Base-by-base conservation (phyloP, 2,888 invertebrate genomes). In the Rotaria socialis region DNA sequence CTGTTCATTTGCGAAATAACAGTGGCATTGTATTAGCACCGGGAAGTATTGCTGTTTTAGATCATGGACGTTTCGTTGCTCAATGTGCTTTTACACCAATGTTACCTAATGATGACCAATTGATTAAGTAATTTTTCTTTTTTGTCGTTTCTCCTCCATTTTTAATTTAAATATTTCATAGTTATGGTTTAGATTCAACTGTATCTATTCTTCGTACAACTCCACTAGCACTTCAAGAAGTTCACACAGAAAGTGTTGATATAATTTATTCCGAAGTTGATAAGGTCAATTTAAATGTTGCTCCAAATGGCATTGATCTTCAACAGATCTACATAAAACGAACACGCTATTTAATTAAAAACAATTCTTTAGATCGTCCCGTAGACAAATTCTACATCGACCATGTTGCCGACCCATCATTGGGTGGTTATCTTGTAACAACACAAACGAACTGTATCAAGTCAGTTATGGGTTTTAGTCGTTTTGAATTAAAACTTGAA, bases 111-210 rank as follows among this genome's bases (percentile, higher is more conserved):
- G 75, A 80, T 80, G 75, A 80, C 24, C 75, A 80, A 47, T 47
- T 80, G 27, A 80, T 80, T 43, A 80, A 80, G 67, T 67, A 67
- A 67, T 14, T 35, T 67, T 35, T 35, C 35, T 35, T 35, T 35
- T 35, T 35, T 35, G 35, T 35, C 35, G 35, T 35, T 35, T 35
- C 35, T 35, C 35, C 35, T 35, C 16, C 67, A 52, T 16, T 67
- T 11, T 27, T 19, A 27, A 22, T 56, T 56, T 7, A 3, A 7
- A 24, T 7, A 22, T 56, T 2, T 67, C 35, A 14, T 35, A 67
- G 67, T 80, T 80, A 80, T 47, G 75, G 75, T 10, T 80, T 80
- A 11, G 75, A 80, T 80, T 47, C 75, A 80, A 80, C 75, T 80
- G 47, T 80, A 27, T 80, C 75, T 8, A 80, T 80, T 80, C 41